A percentile compares a stretch with the other conserved stretches of the same genome.
These are phyloP conservation scores for Sarotherodon lohbergeri DNA, from an alignment of 2,113 vertebrate genomes.

Conservation along the genomic window DNA sequence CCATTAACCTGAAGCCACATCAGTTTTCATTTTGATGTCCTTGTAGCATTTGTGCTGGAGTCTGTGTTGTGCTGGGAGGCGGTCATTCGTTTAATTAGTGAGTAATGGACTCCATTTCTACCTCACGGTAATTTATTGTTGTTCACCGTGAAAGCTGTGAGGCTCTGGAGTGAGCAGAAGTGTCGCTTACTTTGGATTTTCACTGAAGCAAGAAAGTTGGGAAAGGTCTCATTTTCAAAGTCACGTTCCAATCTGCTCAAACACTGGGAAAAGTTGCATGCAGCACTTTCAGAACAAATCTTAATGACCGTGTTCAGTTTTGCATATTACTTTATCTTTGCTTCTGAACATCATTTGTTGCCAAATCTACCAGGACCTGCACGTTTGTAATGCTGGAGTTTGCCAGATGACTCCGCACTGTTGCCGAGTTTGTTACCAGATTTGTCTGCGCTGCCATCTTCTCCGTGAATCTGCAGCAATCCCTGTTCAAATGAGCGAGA, in stretches of 20 bases:
- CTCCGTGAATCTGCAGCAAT: not conserved
- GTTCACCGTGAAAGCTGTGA: not conserved
- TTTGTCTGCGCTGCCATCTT: not conserved
- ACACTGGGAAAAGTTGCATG: not conserved
- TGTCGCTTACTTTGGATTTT: not conserved
- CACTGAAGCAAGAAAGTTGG: accelerated
- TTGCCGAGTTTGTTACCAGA: not conserved
- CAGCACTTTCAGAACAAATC: not conserved
- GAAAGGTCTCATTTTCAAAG: not conserved
- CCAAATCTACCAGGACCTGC: not conserved
- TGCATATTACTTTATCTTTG: accelerated
- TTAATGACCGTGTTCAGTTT: not conserved
- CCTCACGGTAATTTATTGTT: not conserved
- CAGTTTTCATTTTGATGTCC: not conserved
- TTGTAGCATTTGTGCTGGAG: not conserved
- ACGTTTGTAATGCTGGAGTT: not conserved
- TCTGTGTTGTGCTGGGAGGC: not conserved
- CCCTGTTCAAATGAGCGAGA: not conserved
- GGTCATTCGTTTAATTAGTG: not conserved
- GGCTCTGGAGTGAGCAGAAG: not conserved
- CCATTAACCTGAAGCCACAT: not conserved
- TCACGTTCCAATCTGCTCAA: accelerated
- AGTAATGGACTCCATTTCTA: not conserved
- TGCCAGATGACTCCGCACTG: not conserved
- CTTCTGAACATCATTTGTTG: not conserved